Conservation (phyloP, 2,888 invertebrate genomes). For the Tipula lateralis region DNA sequence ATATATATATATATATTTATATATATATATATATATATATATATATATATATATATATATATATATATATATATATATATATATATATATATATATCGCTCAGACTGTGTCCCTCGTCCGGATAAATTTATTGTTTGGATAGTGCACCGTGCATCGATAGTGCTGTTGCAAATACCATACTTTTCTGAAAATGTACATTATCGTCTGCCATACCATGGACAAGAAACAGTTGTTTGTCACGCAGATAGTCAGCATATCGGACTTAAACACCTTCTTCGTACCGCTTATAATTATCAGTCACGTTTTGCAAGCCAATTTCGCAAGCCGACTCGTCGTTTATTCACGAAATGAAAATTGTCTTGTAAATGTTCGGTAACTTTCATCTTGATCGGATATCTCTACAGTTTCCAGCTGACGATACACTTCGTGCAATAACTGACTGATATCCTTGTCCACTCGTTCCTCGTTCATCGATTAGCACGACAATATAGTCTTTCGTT, state of each 20-base stretch:
- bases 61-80: too few relatives aligned
- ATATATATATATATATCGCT: too few relatives aligned
- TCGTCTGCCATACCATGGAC: conserved; percentile 94
- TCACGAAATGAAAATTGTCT: conserved; percentile 84
- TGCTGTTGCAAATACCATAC: conserved; percentile 83
- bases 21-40: too few relatives aligned
- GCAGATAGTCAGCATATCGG: conserved; percentile 70
- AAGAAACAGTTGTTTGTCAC: conserved; percentile 82
- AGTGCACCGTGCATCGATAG: conserved; percentile 80
- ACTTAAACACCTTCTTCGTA: conserved; percentile 89
- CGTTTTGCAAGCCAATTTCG: conserved; percentile 93
- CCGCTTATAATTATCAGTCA: conserved; percentile 82
- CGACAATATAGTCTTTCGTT: conserved; percentile 81
- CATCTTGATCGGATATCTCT: conserved; percentile 89
- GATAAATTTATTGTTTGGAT: conserved; percentile 92
- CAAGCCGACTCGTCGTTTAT: conserved; percentile 81
- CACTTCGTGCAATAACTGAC: conserved; percentile 74
- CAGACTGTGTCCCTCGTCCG: conserved; percentile 83
- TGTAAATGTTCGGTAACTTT: conserved; percentile 84
- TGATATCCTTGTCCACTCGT: conserved; percentile 85
- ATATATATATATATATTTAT: too few relatives aligned
- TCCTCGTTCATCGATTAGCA: conserved; percentile 89
- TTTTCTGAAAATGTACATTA: conserved; percentile 93
- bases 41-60: too few relatives aligned
- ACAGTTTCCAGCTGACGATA: conserved; percentile 83